phyloP scores from a whole-genome alignment of 2,888 invertebrate species.

The Neuroscelio doddi region DNA sequence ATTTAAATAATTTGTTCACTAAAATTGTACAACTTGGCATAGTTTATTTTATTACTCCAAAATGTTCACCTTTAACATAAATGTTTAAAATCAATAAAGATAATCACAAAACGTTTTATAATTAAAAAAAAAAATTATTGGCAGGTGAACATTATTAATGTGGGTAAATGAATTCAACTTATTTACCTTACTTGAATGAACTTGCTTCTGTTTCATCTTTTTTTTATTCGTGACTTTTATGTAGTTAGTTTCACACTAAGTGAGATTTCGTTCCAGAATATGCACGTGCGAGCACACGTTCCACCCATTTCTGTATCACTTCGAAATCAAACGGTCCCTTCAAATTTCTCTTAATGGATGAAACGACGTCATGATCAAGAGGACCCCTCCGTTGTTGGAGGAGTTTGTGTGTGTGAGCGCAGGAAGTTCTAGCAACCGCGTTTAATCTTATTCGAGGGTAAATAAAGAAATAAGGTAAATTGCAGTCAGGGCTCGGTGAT shows the following conservation, averaged over 20 bases:
- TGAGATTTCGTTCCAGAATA: conserved; percentile 34
- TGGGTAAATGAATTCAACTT: conserved; percentile 2
- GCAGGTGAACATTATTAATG: background rate
- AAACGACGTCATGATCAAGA: conserved; percentile 40
- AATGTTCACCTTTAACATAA: no score
- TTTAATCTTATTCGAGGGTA: conserved; percentile 45
- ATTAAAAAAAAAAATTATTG: no score
- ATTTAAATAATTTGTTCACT: no score
- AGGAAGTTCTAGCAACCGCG: conserved; percentile 24
- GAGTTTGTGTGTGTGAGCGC: conserved; percentile 28
- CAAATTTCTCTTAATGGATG: conserved; percentile 46
- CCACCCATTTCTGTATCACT: conserved; percentile 28
- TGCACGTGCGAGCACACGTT: conserved; percentile 38
- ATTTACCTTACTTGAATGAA: conserved; percentile 11
- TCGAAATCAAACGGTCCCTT: conserved; percentile 46
- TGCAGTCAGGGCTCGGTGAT: background rate
- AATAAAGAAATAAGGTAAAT: conserved; percentile 37
- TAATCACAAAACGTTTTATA: no score
- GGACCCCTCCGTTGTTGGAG: conserved; percentile 40
- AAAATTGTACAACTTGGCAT: no score
- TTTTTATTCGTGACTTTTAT: conserved; percentile 2
- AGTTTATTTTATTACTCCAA: no score
- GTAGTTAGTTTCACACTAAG: conserved; percentile 12
- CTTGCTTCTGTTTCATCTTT: background rate
- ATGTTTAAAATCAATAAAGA: no score